A percentile compares a stretch with the other conserved stretches of the same genome.
phyloP scores from a whole-genome alignment of 2,888 invertebrate genomes.

The Adelognathus sp. region DNA sequence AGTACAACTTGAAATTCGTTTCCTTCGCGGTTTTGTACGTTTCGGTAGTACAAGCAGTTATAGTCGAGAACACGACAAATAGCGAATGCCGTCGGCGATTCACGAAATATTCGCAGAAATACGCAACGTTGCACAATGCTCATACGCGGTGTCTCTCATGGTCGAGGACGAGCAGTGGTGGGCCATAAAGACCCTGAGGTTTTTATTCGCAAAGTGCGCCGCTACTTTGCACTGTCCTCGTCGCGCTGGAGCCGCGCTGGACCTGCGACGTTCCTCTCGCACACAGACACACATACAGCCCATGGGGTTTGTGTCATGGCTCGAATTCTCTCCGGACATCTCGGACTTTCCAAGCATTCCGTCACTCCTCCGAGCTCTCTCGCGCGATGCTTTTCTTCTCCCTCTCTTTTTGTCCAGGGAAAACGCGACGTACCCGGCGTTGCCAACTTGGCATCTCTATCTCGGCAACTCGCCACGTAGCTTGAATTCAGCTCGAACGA shows the following conservation, averaged over 20 bases:
- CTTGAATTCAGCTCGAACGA: conserved; percentile 3
- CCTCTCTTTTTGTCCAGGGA: conserved; percentile 39
- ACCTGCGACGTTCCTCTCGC: conserved; percentile 13
- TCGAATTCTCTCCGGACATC: conserved; percentile 18
- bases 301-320: conserved; percentile 12
- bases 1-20: background rate
- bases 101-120: conserved; percentile 46
- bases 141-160: conserved; percentile 62
- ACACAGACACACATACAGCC: conserved; percentile 16
- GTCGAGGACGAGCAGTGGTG: conserved; percentile 68
- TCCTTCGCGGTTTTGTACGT: background rate
- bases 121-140: conserved; percentile 65
- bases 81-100: conserved; percentile 52
- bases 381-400: conserved; percentile 3
- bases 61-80: conserved; percentile 1
- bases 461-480: conserved; percentile 32
- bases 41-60: background rate
- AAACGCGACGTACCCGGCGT: conserved; percentile 45
- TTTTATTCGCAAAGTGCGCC: conserved; percentile 68
- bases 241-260: background rate
- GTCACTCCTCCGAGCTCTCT: conserved; percentile 9
- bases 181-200: conserved; percentile 69
- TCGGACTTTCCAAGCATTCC: conserved; percentile 7
- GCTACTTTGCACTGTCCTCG: conserved; percentile 68
- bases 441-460: conserved; percentile 43